These are phyloP conservation scores for Anthophora plumipes DNA, from an alignment of 2,888 invertebrate species.

Conservation along the genomic window DNA sequence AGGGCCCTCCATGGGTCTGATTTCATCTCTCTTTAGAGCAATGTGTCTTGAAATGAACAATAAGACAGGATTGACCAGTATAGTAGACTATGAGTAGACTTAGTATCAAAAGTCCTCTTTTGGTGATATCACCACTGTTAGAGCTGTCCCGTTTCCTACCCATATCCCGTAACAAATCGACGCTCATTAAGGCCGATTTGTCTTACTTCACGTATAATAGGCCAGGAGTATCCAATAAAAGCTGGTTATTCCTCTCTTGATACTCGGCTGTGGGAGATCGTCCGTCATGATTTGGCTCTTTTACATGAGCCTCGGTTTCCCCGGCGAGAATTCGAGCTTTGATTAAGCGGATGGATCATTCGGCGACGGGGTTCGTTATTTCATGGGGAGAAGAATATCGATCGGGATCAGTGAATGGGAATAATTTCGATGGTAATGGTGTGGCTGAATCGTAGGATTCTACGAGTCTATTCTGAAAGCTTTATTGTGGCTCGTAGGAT, in stretches of 20 bases:
- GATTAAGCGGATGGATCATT: neutral
- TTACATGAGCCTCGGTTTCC: neutral
- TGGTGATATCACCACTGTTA: neutral
- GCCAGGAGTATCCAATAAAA: slow-evolving; percentile 49
- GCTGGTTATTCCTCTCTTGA: slow-evolving; percentile 32
- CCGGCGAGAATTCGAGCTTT: neutral
- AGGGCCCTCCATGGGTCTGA: too few relatives aligned
- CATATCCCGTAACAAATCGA: slow-evolving; percentile 69
- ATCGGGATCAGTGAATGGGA: neutral
- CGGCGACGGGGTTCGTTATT: neutral
- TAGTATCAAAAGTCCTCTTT: neutral
- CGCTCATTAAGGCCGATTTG: slow-evolving; percentile 77
- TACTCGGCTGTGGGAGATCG: slow-evolving; percentile 31
- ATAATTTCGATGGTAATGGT: neutral
- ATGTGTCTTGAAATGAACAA: too few relatives aligned
- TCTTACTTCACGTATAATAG: slow-evolving; percentile 61
- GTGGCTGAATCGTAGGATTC: neutral
- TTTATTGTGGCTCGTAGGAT: neutral
- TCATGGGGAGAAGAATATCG: neutral
- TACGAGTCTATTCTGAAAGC: too few relatives aligned
- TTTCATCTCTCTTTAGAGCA: too few relatives aligned
- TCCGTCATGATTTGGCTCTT: slow-evolving; percentile 41
- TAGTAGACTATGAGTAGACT: too few relatives aligned
- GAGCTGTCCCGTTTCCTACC: slow-evolving; percentile 25
- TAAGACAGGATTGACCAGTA: too few relatives aligned